Evolutionary conservation across 2,888 invertebrate genomes (phyloP).

Genomic region (Thecophora atra): DNA sequence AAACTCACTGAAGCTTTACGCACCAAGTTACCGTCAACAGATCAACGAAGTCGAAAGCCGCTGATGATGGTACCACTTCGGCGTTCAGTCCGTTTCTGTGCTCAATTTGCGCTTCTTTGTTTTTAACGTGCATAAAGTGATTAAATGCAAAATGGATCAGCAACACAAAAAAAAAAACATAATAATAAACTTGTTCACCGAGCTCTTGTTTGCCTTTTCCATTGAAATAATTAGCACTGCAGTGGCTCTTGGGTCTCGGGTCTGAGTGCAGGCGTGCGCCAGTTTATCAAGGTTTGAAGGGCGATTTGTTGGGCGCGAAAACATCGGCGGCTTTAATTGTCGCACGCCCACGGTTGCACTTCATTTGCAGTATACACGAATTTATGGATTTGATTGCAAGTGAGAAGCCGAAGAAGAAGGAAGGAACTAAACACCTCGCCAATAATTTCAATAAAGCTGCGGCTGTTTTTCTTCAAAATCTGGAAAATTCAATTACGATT

Average conservation of each 20-base stretch:
- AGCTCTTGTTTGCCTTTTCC: slow-evolving; percentile 58
- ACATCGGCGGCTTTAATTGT: slow-evolving; percentile 62
- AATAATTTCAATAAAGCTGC: slow-evolving; percentile 3
- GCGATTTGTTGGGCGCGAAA: slow-evolving; percentile 63
- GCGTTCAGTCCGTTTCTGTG: neutral
- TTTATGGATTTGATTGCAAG: neutral
- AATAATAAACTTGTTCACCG: neutral
- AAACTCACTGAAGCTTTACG: slow-evolving; percentile 37
- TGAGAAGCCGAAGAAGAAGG: neutral
- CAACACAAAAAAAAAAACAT: too few relatives aligned
- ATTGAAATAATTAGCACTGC: slow-evolving; percentile 60
- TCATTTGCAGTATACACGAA: neutral
- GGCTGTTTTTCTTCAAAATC: too few relatives aligned
- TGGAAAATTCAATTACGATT: too few relatives aligned
- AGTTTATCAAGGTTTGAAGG: slow-evolving; percentile 48
- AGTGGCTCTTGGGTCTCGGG: neutral
- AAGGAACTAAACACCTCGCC: too few relatives aligned
- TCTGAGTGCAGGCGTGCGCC: neutral
- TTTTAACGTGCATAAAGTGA: slow-evolving; percentile 37
- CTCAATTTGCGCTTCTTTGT: slow-evolving; percentile 31
- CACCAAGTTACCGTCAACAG: slow-evolving; percentile 19
- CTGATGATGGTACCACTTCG: slow-evolving; percentile 13
- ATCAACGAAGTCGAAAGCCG: slow-evolving; percentile 5
- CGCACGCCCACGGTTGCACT: slow-evolving; percentile 47
- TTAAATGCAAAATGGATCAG: slow-evolving; percentile 35